A percentile compares a stretch with the other conserved stretches of the same genome.
Evolutionary conservation across 2,113 vertebrate genomes (phyloP).

Genomic region (Chaetops frenatus): DNA sequence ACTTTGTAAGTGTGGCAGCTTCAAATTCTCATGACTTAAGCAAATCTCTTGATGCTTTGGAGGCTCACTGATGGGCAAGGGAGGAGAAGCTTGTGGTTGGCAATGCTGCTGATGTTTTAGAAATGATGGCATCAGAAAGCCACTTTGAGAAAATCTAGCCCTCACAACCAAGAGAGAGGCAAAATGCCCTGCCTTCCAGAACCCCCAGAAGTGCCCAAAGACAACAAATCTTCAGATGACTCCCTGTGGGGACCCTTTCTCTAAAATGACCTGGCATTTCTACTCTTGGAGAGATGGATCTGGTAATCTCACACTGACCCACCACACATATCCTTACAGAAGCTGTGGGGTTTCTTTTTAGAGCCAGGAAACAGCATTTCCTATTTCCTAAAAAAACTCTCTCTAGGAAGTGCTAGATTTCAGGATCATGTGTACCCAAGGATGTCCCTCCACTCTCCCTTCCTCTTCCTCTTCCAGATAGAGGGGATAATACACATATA

Average conservation of each 20-base stretch:
- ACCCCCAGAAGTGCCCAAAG: neutral
- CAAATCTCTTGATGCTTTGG: neutral
- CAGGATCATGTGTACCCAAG: neutral
- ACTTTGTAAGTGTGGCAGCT: neutral
- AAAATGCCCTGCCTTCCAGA: neutral
- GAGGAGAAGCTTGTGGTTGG: neutral
- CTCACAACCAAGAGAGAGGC: neutral
- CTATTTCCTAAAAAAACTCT: neutral
- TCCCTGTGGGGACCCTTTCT: neutral
- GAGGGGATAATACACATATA: neutral
- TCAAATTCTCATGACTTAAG: constrained; percentile 22
- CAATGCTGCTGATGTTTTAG: neutral
- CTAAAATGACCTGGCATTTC: neutral
- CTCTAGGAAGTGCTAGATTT: neutral
- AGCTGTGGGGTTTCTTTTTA: neutral
- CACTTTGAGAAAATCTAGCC: neutral
- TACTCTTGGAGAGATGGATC: neutral
- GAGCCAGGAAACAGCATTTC: neutral
- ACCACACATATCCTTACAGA: neutral
- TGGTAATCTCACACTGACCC: neutral
- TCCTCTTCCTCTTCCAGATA: neutral
- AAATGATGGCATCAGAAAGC: neutral
- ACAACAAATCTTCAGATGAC: neutral
- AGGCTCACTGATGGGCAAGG: neutral
- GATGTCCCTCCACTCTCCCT: neutral